These are phyloP conservation scores for Ethmia dodecea DNA, from an alignment of 2,888 invertebrate genomes.

Conservation along the genomic window DNA sequence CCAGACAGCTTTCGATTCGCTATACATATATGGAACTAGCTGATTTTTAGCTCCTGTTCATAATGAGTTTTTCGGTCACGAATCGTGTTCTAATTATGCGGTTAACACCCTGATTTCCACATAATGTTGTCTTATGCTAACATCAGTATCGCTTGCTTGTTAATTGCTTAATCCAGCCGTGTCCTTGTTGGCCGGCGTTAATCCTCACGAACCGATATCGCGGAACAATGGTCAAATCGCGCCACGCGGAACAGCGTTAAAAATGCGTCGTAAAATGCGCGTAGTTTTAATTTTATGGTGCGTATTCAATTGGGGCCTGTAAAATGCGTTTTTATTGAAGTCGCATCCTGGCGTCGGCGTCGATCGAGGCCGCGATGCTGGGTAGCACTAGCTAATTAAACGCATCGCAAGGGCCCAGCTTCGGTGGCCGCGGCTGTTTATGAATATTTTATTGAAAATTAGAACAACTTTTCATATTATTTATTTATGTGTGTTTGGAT, in stretches of 20 bases:
- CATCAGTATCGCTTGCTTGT: conserved; percentile 39
- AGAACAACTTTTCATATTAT: no score
- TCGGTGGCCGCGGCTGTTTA: no score
- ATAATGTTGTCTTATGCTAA: conserved; percentile 46
- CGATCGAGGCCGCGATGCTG: conserved; percentile 50
- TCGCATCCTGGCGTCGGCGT: conserved; percentile 63
- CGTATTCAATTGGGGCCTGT: conserved; percentile 71
- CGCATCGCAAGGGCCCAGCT: no score
- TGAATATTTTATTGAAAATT: no score
- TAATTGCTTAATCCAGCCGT: conserved; percentile 57
- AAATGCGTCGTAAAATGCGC: conserved; percentile 68
- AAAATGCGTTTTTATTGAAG: conserved; percentile 71
- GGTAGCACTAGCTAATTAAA: conserved; percentile 73
- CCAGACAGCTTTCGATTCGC: conserved; percentile 65
- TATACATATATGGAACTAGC: conserved; percentile 58
- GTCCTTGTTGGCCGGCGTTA: conserved; percentile 49
- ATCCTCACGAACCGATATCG: conserved; percentile 37
- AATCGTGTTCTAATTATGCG: conserved; percentile 46
- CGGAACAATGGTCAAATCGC: conserved; percentile 53
- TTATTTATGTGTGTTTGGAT: no score
- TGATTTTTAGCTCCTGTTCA: conserved; percentile 55
- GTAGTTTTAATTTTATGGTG: conserved; percentile 71
- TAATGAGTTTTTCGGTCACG: conserved; percentile 46
- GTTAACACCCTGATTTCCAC: conserved; percentile 48
- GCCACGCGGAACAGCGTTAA: conserved; percentile 66